Base-by-base conservation (phyloP, 30 jellyfish, hydroid and myxozoan genomes). In the Sanderia malayensis region DNA sequence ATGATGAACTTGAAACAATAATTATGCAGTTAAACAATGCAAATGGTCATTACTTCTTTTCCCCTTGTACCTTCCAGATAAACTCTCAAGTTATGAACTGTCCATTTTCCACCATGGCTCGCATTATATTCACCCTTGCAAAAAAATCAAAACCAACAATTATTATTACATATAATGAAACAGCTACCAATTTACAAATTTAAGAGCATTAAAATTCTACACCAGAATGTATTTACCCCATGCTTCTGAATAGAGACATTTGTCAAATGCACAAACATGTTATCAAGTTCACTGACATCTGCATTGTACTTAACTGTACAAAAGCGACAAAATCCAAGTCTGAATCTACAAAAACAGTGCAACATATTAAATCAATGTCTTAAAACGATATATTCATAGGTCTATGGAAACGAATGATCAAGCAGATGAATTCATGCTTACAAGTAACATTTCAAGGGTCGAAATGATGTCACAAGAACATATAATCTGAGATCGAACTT, bases 51-150 rank as follows among this genome's bases (percentile, higher is more conserved):
- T 46, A 90, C 98, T 94, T 90, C 98, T 71, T 83, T 76, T 29
- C 98, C 98, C 46, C 96, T 71, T 18, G 98, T 90, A 22, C 98
- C 98, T 49, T 90, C 98, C 6, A 90, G 82, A 59, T 90, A 90
- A 17, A 90, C 77, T 49, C 96, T 74, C 19, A 90, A 79, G 61
- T 90, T 90, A 37, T 83, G 92, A 23, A 90, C 90, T 7, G 98
- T 76, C 98, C 98, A 90, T 79, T 90, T 90, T 4, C 98, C 98
- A 70, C 98, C 98, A 83, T 90, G 98, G 13, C 83, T 79, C 2
- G 85, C 28, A 74, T 90, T 90, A 58, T 90, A 90, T 52, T 90
- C 98, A 22, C 74, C 98, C 98, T 90, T 62, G 25, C 74, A 31
- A 62, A 23, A 20, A 7, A 3, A 62, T 25, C 24, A 23, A 23